Evolutionary conservation across 2,888 invertebrate genomes (phyloP), one percentile per base, ranked within the genome.

Genomic region (Amphiduros pacificus): DNA sequence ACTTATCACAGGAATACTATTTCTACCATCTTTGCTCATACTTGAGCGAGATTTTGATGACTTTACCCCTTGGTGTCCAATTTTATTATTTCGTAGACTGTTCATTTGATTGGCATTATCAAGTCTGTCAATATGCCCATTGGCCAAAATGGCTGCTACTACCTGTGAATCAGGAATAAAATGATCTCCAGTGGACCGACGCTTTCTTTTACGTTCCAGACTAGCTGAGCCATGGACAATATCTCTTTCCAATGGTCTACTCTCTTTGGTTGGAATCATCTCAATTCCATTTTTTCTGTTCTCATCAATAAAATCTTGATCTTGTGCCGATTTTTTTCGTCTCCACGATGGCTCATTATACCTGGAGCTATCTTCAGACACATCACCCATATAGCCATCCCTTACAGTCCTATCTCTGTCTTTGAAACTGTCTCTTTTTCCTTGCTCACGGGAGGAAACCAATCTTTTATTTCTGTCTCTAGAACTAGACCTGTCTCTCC

Each of bases 181-280:
- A 14, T 24, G 40, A 9, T 52, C 52, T 9, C 52, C 53, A 1
- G 51, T 41, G 2, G 59, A 52, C 11, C 59, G 59, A n/a, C 52
- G 59, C 29, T 59, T 59, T 27, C 53, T 51, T 26, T 41, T 24
- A n/a, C 52, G 24, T 22, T 59, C 59, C 17, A 53, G 29, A 26
- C 59, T 59, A 3, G 52, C 44, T 4, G 50, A 44, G 22, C 29
- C 50, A 2, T 44, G 29, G 4, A 24, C 31, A 14, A 14, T 20
- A 17, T 56, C 26, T 14, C 41, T 31, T 5, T 58, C 58, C 4
- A 40, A 44, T 9, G 44, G 44, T n/a, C 49, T 14, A 27, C 36
- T 59, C 28, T 50, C 24, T 51, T 51, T 51, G 11, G 36, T 36
- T 9, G 9, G 36, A 36, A 9, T 14, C 17, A n/a, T n/a, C n/a